Conservation (phyloP, 2,113 vertebrate species). For the Lontra canadensis region DNA sequence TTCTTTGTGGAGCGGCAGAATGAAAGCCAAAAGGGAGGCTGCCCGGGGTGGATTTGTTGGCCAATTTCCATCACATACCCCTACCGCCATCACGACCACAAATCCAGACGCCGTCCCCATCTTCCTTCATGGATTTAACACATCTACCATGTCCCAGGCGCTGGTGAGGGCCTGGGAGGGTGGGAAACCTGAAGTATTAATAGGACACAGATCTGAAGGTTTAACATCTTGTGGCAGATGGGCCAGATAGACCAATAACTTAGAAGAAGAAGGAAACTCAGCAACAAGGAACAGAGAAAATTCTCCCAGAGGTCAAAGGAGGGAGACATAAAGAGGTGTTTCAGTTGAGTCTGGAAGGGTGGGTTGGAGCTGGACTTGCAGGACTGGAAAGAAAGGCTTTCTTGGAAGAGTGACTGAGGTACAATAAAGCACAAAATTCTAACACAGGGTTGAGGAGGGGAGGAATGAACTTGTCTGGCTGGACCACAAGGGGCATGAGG, state of each 20-base stretch:
- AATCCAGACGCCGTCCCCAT: background rate
- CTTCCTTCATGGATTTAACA: background rate
- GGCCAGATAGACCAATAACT: background rate
- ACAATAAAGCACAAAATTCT: background rate
- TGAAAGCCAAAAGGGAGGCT: background rate
- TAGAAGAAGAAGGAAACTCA: background rate
- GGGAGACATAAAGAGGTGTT: background rate
- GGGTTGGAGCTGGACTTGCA: background rate
- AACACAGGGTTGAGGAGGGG: background rate
- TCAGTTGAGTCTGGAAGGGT: background rate
- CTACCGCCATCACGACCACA: accelerated
- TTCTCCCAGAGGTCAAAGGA: background rate
- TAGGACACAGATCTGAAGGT: background rate
- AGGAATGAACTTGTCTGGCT: background rate
- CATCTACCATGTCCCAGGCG: background rate
- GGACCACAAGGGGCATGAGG: background rate
- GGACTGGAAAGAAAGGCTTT: background rate
- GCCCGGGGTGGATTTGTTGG: background rate
- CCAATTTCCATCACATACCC: background rate
- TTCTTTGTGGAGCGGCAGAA: background rate
- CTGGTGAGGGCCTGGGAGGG: background rate
- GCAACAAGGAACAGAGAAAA: background rate
- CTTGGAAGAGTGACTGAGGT: background rate
- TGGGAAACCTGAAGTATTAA: background rate
- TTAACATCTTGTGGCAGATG: background rate